A percentile compares a stretch with the other conserved stretches of the same genome.
These are phyloP conservation scores for Mesorhabditis belari DNA, from an alignment of 2,888 invertebrate genomes.

Conservation along the genomic window DNA sequence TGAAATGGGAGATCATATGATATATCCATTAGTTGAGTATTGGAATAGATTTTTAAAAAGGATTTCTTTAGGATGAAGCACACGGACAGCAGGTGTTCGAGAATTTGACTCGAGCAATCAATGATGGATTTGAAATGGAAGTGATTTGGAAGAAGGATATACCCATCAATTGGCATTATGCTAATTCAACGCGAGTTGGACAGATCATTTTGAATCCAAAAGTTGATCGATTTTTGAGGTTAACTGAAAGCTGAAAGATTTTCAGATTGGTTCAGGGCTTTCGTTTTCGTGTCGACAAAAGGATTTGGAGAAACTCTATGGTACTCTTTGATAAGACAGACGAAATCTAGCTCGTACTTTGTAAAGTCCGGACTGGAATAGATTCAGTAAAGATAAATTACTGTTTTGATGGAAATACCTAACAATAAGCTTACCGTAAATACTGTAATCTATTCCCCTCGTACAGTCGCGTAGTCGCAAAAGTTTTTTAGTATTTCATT, in stretches of 20 bases:
- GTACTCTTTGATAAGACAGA: background rate
- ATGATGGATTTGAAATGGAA: conserved; percentile 1
- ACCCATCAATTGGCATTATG: conserved; percentile 63
- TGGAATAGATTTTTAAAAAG: conserved; percentile 1
- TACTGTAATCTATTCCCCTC: too few species aligned
- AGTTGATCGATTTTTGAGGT: too few species aligned
- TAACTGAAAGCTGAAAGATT: too few species aligned
- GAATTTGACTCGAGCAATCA: conserved; percentile 25
- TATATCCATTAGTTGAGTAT: conserved; percentile 34
- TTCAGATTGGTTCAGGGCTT: conserved; percentile 24
- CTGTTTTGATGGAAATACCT: too few species aligned
- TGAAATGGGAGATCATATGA: conserved; percentile 33
- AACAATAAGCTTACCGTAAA: too few species aligned
- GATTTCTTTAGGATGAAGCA: background rate
- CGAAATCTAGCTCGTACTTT: background rate
- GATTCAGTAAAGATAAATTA: too few species aligned
- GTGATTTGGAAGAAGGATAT: conserved; percentile 56
- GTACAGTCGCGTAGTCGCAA: too few species aligned
- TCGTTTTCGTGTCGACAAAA: conserved; percentile 22
- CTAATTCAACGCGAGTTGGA: conserved; percentile 62
- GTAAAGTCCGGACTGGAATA: too few species aligned
- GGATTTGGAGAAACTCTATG: conserved; percentile 14
- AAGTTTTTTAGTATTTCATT: too few species aligned
- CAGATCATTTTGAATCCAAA: conserved; percentile 56
- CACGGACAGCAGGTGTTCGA: conserved; percentile 11